Base-by-base conservation (phyloP, 1,140 invertebrate genomes). In the Akabosia matsudoensis region DNA sequence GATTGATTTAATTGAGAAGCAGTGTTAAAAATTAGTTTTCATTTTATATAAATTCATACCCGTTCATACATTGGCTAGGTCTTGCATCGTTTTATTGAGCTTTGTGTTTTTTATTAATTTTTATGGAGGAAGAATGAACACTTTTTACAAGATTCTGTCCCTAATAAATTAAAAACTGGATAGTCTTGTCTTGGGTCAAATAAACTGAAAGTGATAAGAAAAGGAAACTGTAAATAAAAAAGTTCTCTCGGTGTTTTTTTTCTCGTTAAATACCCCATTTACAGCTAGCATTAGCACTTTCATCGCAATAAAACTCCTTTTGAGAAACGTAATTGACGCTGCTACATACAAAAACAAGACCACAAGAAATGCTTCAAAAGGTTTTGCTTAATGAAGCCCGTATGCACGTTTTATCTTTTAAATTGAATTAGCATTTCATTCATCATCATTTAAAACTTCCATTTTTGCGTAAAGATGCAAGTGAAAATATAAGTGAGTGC, bases 141-240 rank as follows among this genome's bases (percentile, higher is more conserved):
- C 37, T 13, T 67, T 67, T 30, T 67, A 67, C 28, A n/a, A n/a
- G n/a, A n/a, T n/a, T 7, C 26, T 16, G 61, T 30, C 24, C 14
- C n/a, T 31, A 30, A 7, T 30, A 4, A n/a, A n/a, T n/a, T n/a
- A 67, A 67, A 67, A 67, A 67, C 61, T 67, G 61, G 61, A 67
- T 30, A 67, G 28, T 67, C 61, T 67, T 67, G 61, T 67, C 24
- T 45, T 45, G 37, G 54, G n/a, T 61, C 4, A 10, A 22, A n/a
- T 61, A 16, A n/a, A 31, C 31, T 24, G 61, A 67, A 67, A 67
- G 61, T 67, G 24, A 24, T 67, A 22, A 30, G 22, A 30, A 67
- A 67, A 67, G 61, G 61, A 67, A 28, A 30, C 31, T n/a, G n/a
- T n/a, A n/a, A n/a, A 30, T 67, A 7, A 67, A 56, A 67, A 30